Percentiles rank a stretch among this genome's conserved stretches.
These are phyloP conservation scores for Ornithoptera alexandrae DNA, from an alignment of 2,888 invertebrate species.

Conservation along the genomic window DNA sequence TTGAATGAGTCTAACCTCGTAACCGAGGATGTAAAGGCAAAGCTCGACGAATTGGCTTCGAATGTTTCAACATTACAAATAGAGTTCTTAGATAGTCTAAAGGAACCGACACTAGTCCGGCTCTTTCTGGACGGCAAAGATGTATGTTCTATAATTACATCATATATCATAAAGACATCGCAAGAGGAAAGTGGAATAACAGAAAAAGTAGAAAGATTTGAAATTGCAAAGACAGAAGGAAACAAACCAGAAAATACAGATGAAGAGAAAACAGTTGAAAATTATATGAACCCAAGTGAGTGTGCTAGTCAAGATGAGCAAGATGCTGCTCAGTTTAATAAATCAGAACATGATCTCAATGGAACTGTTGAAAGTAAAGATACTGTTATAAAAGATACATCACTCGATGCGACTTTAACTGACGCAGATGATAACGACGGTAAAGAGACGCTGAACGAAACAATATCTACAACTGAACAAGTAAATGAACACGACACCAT, in stretches of 20 bases:
- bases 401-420: constrained; percentile 47
- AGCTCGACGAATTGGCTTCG: constrained; percentile 59
- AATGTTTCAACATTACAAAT: constrained; percentile 74
- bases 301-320: constrained; percentile 29
- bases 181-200: constrained; percentile 5
- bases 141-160: constrained; percentile 43
- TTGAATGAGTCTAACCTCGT: constrained; percentile 67
- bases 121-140: constrained; percentile 78
- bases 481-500: background rate
- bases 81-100: constrained; percentile 80
- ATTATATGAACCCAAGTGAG: constrained; percentile 25
- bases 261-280: constrained; percentile 14
- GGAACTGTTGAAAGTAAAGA: constrained; percentile 63
- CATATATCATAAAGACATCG: constrained; percentile 22
- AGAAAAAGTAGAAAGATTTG: background rate
- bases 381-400: constrained; percentile 67
- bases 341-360: constrained; percentile 59
- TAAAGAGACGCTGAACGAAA: background rate
- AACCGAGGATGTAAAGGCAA: constrained; percentile 60
- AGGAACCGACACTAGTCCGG: constrained; percentile 80
- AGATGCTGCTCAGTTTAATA: constrained; percentile 33
- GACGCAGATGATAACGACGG: constrained; percentile 6
- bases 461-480: background rate
- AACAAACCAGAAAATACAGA: constrained; percentile 16
- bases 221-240: constrained; percentile 6